Evolutionary conservation across 2,113 vertebrate genomes (phyloP).

Genomic region (Lichenostomus cassidix): DNA sequence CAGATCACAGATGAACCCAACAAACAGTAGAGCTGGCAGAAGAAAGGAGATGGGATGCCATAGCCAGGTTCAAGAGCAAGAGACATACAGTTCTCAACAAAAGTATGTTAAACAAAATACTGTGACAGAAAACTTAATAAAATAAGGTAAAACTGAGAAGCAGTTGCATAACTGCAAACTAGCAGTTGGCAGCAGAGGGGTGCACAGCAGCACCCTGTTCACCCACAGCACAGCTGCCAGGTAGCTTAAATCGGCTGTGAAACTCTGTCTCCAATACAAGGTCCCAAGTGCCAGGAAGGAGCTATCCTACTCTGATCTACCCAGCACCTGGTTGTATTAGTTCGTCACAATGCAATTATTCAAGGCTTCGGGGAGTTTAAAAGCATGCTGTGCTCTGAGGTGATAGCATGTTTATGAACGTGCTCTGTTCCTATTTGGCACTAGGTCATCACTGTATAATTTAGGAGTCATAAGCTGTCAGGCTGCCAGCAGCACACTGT

Average conservation of each 20-base stretch:
- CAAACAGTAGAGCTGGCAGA: not conserved
- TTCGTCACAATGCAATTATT: not conserved
- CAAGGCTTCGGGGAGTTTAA: not conserved
- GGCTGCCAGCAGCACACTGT: conserved; percentile 7
- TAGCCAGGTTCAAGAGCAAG: not conserved
- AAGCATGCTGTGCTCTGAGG: not conserved
- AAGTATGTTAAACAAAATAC: not conserved
- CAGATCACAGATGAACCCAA: not conserved
- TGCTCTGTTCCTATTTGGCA: not conserved
- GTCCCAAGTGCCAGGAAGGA: not conserved
- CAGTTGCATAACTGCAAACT: not conserved
- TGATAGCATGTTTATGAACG: not conserved
- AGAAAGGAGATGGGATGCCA: not conserved
- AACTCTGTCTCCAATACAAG: not conserved
- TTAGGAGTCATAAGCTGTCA: not conserved
- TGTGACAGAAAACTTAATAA: not conserved
- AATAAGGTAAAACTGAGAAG: not conserved
- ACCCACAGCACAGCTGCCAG: not conserved
- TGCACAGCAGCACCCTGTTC: not conserved
- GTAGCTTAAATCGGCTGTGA: not conserved
- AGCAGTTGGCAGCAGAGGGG: not conserved
- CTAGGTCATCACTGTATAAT: not conserved
- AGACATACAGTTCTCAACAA: not conserved
- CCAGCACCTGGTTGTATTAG: not conserved
- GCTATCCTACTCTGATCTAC: not conserved